Base-by-base conservation (phyloP, 2,888 invertebrate genomes). In the Erebia palarica region DNA sequence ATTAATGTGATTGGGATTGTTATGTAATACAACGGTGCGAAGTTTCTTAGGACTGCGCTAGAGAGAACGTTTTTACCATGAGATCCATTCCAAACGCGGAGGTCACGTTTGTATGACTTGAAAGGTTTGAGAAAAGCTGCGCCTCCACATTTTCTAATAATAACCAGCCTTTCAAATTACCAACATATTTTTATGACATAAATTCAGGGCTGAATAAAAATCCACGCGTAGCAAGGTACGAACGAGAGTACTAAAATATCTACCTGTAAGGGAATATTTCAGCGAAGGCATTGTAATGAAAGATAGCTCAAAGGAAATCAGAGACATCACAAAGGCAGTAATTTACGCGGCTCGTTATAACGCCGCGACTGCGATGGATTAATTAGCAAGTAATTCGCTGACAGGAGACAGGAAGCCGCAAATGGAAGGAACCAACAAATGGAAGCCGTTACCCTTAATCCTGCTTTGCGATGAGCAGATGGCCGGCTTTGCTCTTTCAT, bases 381-480 rank as follows among this genome's bases (percentile, higher is more conserved):
- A 77, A 76, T 77, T 76, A 74, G 72, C 66, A 71, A 73, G 67
- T 77, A 74, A 77, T 76, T 75, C 69, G 67, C 71, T 71, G 70
- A 73, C 69, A 49, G 65, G 49, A 68, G 64, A 64, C 69, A 69
- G 55, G 65, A 27, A 71, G 57, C 70, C 69, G 42, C 64, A 60
- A 36, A 36, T 36, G 36, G 36, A 36, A 36, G 66, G 63, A 60
- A 68, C 68, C 68, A 36, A 65, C 66, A 70, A 71, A 69, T 64
- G 69, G 65, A 61, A 72, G 61, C 70, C 67, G 60, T 72, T 75
- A 73, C 47, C 68, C 61, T 72, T 70, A 71, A 68, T 69, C 68
- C 69, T 47, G 58, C 63, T 59, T 60, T 49, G 70, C 60, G 51
- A 65, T 53, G 69, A 68, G 47, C 68, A 64, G 65, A 65, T 71